Evolutionary conservation across 2,888 invertebrate species (phyloP).

Genomic region (Protodeltote pygarga): DNA sequence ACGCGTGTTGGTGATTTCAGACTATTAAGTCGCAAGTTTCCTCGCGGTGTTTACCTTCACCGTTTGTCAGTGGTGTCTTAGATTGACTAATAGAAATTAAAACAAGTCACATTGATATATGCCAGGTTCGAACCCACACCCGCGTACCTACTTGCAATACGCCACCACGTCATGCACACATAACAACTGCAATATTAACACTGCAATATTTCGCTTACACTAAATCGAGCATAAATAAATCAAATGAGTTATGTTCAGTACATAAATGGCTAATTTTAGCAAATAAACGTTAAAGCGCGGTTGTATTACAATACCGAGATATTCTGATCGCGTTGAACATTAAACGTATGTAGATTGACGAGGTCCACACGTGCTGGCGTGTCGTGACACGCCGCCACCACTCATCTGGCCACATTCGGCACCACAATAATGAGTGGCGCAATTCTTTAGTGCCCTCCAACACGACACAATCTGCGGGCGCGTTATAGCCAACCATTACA

Average conservation of each 20-base stretch:
- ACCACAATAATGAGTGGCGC: constrained; percentile 70
- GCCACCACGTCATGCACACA: no score
- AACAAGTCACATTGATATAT: no score
- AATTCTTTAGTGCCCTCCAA: constrained; percentile 72
- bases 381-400: constrained; percentile 66
- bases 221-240: no score
- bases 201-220: not conserved
- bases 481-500: constrained; percentile 57
- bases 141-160: no score
- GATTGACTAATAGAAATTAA: no score
- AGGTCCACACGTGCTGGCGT: constrained; percentile 47
- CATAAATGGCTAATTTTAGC: not conserved
- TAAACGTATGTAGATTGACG: constrained; percentile 36
- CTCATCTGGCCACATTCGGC: constrained; percentile 66
- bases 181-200: not conserved
- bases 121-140: no score
- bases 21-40: no score
- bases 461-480: constrained; percentile 65
- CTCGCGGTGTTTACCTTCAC: no score
- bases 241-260: no score
- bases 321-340: constrained; percentile 35
- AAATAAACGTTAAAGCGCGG: constrained; percentile 17
- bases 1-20: no score
- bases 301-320: constrained; percentile 8
- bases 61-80: no score